Percentiles rank a stretch among this genome's conserved stretches.
These are phyloP conservation scores for Hypselothyrea guttata DNA, from an alignment of 2,888 invertebrate genomes.

Conservation along the genomic window DNA sequence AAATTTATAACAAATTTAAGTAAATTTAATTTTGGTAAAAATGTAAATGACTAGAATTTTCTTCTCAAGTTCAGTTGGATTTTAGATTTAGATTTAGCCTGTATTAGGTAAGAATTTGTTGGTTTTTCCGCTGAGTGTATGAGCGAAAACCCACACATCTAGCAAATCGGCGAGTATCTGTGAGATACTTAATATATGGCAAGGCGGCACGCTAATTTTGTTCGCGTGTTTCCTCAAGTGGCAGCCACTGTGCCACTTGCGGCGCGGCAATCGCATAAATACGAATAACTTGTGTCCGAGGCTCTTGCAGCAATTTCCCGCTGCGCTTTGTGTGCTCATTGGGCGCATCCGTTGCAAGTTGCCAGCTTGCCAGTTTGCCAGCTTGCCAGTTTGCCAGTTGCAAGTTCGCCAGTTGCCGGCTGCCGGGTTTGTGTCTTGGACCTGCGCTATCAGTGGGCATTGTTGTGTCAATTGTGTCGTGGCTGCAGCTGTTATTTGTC, in stretches of 20 bases:
- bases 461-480: slow-evolving; percentile 76
- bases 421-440: slow-evolving; percentile 29
- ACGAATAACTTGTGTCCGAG: slow-evolving; percentile 36
- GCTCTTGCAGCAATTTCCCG: slow-evolving; percentile 70
- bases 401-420: slow-evolving; percentile 9
- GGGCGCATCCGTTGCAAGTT: slow-evolving; percentile 75
- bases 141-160: slow-evolving; percentile 9
- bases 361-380: slow-evolving; percentile 12
- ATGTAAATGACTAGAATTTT: no score
- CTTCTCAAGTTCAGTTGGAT: no score
- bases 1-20: no score
- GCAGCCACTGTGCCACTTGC: slow-evolving; percentile 74
- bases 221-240: slow-evolving; percentile 76
- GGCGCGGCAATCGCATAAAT: slow-evolving; percentile 72
- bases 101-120: no score
- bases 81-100: no score
- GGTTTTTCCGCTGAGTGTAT: no score
- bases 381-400: slow-evolving; percentile 36
- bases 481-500: slow-evolving; percentile 67
- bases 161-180: slow-evolving; percentile 55
- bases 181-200: slow-evolving; percentile 60
- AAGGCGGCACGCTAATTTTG: slow-evolving; percentile 74
- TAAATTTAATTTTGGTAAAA: no score
- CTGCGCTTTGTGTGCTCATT: slow-evolving; percentile 77
- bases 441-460: slow-evolving; percentile 63